Evolutionary conservation across 2,888 invertebrate species (phyloP), one percentile per base, ranked within the genome.

Genomic region (Tortricodes alternella): DNA sequence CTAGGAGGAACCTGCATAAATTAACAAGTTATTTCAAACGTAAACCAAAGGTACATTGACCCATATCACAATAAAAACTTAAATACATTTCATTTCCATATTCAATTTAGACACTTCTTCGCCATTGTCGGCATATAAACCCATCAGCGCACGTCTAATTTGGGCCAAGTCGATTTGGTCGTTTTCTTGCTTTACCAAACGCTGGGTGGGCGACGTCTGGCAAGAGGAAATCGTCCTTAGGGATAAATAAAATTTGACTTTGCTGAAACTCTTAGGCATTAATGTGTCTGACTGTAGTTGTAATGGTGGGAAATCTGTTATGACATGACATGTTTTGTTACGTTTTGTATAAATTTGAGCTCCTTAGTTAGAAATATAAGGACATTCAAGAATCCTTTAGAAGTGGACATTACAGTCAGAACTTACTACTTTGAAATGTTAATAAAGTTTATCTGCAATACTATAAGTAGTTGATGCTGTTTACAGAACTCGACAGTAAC

Each of bases 191-290:
- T 78, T 83, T 82, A 83, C 75, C 74, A 74, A 82, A 85, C 77
- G 78, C 79, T 85, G 88, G 88, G 88, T 88, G 88, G 88, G 83
- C 88, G 74, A 65, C 78, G 73, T 68, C 80, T 84, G 83, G 86
- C 85, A 83, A 80, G 84, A 88, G 87, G 89, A 88, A 87, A 88
- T 85, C 83, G 85, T 85, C 81, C 78, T 76, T 67, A 71, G 74
- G 79, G 85, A 84, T 80, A 82, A 85, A 85, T 87, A 85, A 85
- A 88, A 85, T 87, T 87, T 81, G 78, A 85, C 75, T 81, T 72
- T 69, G 63, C 78, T 76, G 73, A 80, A 85, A 82, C 73, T 80
- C 73, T 21, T n/a, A n/a, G 13, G 71, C 79, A 82, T 85, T 85
- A 83, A 84, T 83, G 77, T 83, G 85, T 82, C 85, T 75, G 78